phyloP scores from a whole-genome alignment of 2,888 invertebrate genomes.

The Eristalinus sepulchralis region DNA sequence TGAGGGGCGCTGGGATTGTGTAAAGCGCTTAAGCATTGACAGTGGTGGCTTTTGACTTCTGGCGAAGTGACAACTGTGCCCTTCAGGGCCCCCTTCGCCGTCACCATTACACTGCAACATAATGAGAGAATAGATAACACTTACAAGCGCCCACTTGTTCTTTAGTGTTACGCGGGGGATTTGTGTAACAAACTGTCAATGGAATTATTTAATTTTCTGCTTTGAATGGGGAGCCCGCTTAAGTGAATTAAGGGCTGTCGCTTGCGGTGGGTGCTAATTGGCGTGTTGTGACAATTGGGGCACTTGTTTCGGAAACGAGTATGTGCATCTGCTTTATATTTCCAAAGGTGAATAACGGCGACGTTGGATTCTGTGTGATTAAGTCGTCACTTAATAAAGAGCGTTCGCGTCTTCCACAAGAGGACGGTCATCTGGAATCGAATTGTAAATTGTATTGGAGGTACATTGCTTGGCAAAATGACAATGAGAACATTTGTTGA shows the following conservation, averaged over 20 bases:
- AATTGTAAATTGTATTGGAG: too few relatives aligned
- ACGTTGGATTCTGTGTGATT: too few relatives aligned
- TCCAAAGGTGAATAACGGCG: too few relatives aligned
- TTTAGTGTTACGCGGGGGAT: not conserved
- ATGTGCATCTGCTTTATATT: too few relatives aligned
- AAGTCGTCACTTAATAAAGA: too few relatives aligned
- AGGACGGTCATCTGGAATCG: too few relatives aligned
- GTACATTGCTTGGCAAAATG: too few relatives aligned
- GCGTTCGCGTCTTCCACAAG: too few relatives aligned
- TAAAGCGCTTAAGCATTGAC: slow-evolving; percentile 20
- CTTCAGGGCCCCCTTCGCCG: slow-evolving; percentile 13
- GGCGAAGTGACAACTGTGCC: slow-evolving; percentile 28
- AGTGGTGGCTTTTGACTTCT: slow-evolving; percentile 11
- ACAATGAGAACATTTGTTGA: too few relatives aligned
- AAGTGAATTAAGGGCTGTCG: not conserved
- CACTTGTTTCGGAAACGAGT: too few relatives aligned
- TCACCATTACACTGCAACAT: not conserved
- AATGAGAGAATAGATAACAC: not conserved
- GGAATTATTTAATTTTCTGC: not conserved
- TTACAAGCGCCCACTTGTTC: not conserved
- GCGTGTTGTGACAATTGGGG: too few relatives aligned
- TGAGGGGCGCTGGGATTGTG: slow-evolving; percentile 12
- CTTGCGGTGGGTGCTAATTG: not conserved
- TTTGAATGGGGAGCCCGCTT: not conserved
- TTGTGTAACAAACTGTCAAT: not conserved